phyloP scores from a whole-genome alignment of 2,888 invertebrate species.

The Agrypnus murinus region DNA sequence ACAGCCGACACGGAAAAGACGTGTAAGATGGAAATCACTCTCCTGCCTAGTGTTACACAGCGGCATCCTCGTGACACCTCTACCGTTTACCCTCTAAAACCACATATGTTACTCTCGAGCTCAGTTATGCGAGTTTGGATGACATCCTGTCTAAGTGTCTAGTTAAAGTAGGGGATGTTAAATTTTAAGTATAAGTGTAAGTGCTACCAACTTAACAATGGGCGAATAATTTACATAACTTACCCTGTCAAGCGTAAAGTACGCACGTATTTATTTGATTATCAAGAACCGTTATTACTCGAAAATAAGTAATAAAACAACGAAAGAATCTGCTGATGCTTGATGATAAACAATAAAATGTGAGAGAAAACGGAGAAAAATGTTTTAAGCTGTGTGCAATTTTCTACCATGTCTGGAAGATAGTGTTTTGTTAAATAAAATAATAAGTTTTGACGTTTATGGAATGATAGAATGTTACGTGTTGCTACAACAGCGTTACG shows the following conservation, averaged over 20 bases:
- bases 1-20: not conserved
- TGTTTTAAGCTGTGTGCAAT: constrained; percentile 21
- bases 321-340: too few relatives aligned
- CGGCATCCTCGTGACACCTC: constrained; percentile 1
- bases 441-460: constrained; percentile 12
- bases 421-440: not conserved
- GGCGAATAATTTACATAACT: constrained; percentile 35
- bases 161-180: constrained; percentile 28
- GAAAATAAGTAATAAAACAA: not conserved
- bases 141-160: constrained; percentile 27
- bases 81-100: constrained; percentile 30
- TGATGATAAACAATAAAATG: too few relatives aligned
- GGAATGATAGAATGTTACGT: constrained; percentile 18
- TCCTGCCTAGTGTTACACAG: not conserved
- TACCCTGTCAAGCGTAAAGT: constrained; percentile 21
- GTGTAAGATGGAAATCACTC: constrained; percentile 15
- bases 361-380: not conserved
- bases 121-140: constrained; percentile 21
- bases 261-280: constrained; percentile 9
- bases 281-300: constrained; percentile 16
- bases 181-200: too few relatives aligned
- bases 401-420: constrained; percentile 14
- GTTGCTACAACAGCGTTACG: constrained; percentile 6
- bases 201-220: too few relatives aligned
- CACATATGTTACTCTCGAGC: constrained; percentile 25